These are phyloP conservation scores for Camelus dromedarius DNA, from an alignment of 2,113 vertebrate species.

Conservation along the genomic window DNA sequence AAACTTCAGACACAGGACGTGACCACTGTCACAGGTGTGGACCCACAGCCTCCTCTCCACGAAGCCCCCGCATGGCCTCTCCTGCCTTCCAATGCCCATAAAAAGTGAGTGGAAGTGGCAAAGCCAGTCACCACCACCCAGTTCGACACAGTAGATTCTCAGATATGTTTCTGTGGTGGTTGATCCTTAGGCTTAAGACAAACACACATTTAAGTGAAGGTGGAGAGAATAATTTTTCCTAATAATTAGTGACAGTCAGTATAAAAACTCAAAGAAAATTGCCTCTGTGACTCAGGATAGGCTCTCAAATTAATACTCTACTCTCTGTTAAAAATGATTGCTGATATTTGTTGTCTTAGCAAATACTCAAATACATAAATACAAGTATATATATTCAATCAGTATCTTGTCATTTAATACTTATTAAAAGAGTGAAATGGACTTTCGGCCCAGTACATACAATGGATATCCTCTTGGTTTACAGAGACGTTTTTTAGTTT, in stretches of 20 bases:
- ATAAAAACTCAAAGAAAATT: neutral
- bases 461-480: neutral
- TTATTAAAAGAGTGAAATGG: neutral
- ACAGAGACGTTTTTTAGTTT: neutral
- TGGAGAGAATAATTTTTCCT: neutral
- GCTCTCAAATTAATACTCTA: neutral
- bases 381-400: neutral
- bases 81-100: neutral
- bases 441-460: neutral
- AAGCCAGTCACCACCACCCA: neutral
- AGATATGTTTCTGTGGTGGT: neutral
- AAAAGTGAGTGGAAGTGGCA: neutral
- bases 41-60: neutral
- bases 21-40: neutral
- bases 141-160: neutral
- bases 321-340: neutral
- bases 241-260: neutral
- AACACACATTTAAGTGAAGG: neutral
- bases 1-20: neutral
- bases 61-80: neutral
- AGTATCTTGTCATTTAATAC: neutral
- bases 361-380: too few species aligned
- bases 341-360: neutral
- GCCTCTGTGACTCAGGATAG: neutral
- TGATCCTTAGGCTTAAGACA: neutral